Evolutionary conservation across 2,888 invertebrate species (phyloP).

Genomic region (Trissonchulus latispiculum): DNA sequence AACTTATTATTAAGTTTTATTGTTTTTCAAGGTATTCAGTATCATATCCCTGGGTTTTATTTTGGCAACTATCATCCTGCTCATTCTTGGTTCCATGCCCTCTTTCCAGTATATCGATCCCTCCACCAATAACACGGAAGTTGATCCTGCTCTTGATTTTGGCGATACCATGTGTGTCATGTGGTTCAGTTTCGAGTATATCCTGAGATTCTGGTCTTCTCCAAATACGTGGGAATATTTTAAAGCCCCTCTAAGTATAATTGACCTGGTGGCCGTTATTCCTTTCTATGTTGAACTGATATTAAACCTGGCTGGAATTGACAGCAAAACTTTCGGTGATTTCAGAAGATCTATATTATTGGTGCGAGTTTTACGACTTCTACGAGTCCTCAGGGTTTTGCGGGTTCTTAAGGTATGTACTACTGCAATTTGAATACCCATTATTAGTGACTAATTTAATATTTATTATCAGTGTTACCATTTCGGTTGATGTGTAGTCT

Average conservation of each 20-base stretch:
- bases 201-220: slow-evolving; percentile 9
- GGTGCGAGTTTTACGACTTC: slow-evolving; percentile 2
- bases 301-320: neutral
- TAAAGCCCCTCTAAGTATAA: neutral
- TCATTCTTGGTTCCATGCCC: slow-evolving; percentile 19
- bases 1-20: too few species aligned
- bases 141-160: neutral
- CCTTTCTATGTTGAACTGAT: slow-evolving; percentile 15
- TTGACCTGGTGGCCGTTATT: slow-evolving; percentile 12
- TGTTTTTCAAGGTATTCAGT: neutral
- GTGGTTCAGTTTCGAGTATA: slow-evolving; percentile 3
- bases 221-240: slow-evolving; percentile 2
- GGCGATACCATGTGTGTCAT: slow-evolving; percentile 12
- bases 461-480: too few species aligned
- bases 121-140: neutral
- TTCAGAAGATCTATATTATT: slow-evolving; percentile 7
- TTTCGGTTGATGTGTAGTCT: too few species aligned
- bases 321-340: slow-evolving; percentile 8
- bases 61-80: slow-evolving; percentile 10
- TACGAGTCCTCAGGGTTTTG: slow-evolving; percentile 8
- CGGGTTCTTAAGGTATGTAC: slow-evolving; percentile 9
- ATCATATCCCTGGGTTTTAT: neutral
- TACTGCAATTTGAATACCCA: too few species aligned
- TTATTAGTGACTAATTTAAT: too few species aligned
- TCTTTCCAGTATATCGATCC: slow-evolving; percentile 10